Evolutionary conservation across 2,797 vertebrate species (phyloP), one percentile per base, ranked within the genome.

Genomic region (Cetoscarus ocellatus): DNA sequence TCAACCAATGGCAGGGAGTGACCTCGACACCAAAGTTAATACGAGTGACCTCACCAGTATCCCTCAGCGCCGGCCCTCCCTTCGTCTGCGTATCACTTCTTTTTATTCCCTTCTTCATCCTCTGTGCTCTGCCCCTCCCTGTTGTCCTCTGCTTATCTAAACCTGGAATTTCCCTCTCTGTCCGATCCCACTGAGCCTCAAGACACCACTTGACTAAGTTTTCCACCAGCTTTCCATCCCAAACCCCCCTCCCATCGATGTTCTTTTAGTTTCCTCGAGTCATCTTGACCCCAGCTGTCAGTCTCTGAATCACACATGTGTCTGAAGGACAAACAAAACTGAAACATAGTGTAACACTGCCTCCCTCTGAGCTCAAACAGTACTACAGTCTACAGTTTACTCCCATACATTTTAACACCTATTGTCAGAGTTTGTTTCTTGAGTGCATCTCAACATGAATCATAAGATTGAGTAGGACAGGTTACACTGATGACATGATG

Each of bases 301-400:
- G 65, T 62, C 44, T 47, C 40, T 49, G 18, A 63, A 7, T 56
- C 36, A 38, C 49, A 53, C 64, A 49, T 56, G 60, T 62, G 50
- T 56, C 50, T 61, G 38, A 56, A 38, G 50, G 0, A 53, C 35
- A 38, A 1, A 10, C 15, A 2, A 7, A 3, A 7, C 48, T 43
- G 10, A 35, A 27, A 19, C 27, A 19, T 18, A 9, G 56, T 44
- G 60, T 69, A 51, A 64, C 19, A n/a, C 75, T 73, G 88, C 89
- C 91, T 78, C 86, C 92, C 90, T 35, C 73, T 82, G 93, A 10
- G 0, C 9, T 40, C 15, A 14, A 17, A 50, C 3, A 48, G 38
- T 8, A 69, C 59, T 70, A 10, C 80, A 73, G 8, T 8, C 27
- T 1, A 34, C 12, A 13, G 3, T 4, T 2, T 27, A 27, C 27